A percentile compares a stretch with the other conserved stretches of the same genome.
Conservation (phyloP, 2,797 vertebrate species). For the Mergus octosetaceus region DNA sequence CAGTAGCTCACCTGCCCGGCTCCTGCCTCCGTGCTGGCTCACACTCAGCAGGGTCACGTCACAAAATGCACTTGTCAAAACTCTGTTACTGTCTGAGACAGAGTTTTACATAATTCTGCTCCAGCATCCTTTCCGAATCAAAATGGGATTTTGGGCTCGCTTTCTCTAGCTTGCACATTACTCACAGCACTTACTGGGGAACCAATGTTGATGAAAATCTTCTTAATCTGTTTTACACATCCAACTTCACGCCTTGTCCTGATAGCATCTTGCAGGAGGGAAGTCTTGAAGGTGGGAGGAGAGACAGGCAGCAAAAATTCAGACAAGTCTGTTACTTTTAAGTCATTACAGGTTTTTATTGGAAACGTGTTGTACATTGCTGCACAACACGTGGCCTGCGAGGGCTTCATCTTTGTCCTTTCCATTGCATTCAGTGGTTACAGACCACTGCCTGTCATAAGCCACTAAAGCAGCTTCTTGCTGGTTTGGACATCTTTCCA, state of each 20-base stretch:
- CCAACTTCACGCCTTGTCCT: neutral
- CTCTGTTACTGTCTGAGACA: neutral
- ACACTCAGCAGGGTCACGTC: accelerated
- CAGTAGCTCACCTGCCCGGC: neutral
- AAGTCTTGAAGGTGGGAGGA: neutral
- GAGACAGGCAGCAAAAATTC: neutral
- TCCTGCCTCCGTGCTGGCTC: neutral
- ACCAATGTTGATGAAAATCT: neutral
- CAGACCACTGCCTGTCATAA: constrained; percentile 18
- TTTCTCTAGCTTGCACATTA: neutral
- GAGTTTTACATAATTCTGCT: neutral
- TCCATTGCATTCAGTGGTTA: constrained; percentile 59
- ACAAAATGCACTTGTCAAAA: neutral
- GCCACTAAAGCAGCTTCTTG: constrained; percentile 60
- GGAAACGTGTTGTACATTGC: neutral
- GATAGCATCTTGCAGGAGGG: neutral
- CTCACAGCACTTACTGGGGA: neutral
- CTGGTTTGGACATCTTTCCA: constrained; percentile 70
- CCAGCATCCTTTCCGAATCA: neutral
- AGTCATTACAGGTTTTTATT: neutral
- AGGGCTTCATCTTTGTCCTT: constrained; percentile 53
- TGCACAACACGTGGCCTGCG: neutral
- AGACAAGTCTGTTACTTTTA: constrained; percentile 60
- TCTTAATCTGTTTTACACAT: neutral
- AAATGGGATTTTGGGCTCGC: neutral